A percentile compares a stretch with the other conserved stretches of the same genome.
Evolutionary conservation across 2,888 invertebrate species (phyloP).

Genomic region (Pheosia gnoma): DNA sequence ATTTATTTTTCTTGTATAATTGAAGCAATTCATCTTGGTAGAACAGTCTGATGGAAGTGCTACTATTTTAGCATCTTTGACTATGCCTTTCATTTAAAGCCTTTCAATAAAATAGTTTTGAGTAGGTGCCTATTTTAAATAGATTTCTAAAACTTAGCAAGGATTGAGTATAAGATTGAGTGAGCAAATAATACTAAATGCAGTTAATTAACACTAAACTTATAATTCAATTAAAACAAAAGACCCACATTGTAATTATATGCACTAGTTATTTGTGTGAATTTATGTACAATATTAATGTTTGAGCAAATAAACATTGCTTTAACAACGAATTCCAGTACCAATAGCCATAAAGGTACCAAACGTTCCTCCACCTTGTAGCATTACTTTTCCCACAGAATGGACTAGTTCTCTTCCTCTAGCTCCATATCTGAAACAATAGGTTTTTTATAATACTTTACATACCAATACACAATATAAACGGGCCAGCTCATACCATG

Average conservation of each 20-base stretch:
- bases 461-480: neutral
- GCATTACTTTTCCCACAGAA: slow-evolving; percentile 97
- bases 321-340: slow-evolving; percentile 91
- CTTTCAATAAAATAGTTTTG: slow-evolving; percentile 1
- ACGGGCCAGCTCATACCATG: neutral
- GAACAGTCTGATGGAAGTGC: no score
- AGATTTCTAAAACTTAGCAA: neutral
- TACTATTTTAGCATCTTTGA: no score
- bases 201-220: slow-evolving; percentile 3
- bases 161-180: no score
- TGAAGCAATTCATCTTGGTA: no score
- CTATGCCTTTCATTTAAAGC: no score
- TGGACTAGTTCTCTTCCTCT: slow-evolving; percentile 96
- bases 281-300: slow-evolving; percentile 52
- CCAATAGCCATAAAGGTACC: slow-evolving; percentile 98
- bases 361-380: slow-evolving; percentile 98
- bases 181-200: neutral
- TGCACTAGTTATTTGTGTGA: slow-evolving; percentile 35
- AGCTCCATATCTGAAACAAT: slow-evolving; percentile 91
- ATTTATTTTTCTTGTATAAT: no score
- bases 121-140: no score
- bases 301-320: slow-evolving; percentile 25
- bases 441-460: neutral
- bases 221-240: slow-evolving; percentile 23
- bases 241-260: slow-evolving; percentile 8